A percentile compares a stretch with the other conserved stretches of the same genome.
phyloP scores from a whole-genome alignment of 2,113 vertebrate genomes.

The Rhinolophus ferrumequinum region DNA sequence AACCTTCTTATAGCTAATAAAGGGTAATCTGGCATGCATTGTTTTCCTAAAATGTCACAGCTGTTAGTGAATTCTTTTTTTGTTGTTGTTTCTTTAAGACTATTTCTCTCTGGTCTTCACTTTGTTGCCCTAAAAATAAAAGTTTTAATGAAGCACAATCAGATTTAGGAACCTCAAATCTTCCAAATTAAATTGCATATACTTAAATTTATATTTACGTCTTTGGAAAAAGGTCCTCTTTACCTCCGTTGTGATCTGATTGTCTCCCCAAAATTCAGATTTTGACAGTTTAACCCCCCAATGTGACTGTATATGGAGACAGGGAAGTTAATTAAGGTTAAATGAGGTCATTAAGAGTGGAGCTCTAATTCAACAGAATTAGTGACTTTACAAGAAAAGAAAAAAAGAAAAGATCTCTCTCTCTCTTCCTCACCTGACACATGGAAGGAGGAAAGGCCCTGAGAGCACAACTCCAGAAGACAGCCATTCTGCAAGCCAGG shows the following conservation, averaged over 20 bases:
- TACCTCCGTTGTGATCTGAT: not conserved
- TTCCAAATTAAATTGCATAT: constrained; percentile 30
- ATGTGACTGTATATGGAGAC: not conserved
- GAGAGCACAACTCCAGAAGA: not conserved
- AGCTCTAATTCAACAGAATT: not conserved
- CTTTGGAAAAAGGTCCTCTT: not conserved
- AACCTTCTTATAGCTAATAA: constrained; percentile 60
- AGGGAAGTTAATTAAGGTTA: not conserved
- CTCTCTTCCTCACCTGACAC: not conserved
- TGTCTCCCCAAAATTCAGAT: not conserved
- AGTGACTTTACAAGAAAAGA: not conserved
- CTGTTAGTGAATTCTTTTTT: constrained; percentile 43
- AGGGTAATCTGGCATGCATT: constrained; percentile 40
- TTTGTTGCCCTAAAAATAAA: constrained; percentile 15
- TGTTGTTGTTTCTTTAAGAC: not conserved
- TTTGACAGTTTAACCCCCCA: constrained; percentile 13
- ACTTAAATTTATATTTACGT: constrained; percentile 14
- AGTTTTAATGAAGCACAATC: not conserved
- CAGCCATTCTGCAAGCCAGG: not conserved
- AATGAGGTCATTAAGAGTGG: not conserved
- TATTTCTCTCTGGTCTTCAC: constrained; percentile 19
- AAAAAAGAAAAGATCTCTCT: not conserved
- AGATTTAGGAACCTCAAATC: constrained; percentile 7
- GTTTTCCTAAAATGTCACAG: constrained; percentile 63
- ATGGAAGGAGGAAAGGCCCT: not conserved